Conservation (phyloP, 2,888 invertebrate species). For the Microdon myrmicae region DNA sequence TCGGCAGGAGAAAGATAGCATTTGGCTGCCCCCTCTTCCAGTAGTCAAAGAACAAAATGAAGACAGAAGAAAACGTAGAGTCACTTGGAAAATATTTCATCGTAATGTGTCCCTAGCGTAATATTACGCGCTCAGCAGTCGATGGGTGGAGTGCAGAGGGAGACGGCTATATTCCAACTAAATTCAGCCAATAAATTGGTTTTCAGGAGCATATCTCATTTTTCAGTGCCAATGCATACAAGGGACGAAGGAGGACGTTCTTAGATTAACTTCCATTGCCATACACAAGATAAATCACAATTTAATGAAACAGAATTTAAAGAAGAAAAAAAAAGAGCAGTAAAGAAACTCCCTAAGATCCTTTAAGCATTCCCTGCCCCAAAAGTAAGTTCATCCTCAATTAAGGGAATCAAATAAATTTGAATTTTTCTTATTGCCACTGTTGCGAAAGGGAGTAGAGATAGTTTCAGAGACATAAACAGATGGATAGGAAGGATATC, state of each 20-base stretch:
- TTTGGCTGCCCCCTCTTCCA: no score
- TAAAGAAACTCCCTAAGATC: conserved; percentile 1
- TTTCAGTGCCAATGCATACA: conserved; percentile 20
- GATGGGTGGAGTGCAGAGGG: conserved; percentile 14
- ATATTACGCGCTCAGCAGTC: conserved; percentile 57
- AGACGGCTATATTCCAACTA: conserved; percentile 8
- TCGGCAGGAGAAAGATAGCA: no score
- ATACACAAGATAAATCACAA: conserved; percentile 44
- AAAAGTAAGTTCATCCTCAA: conserved; percentile 49
- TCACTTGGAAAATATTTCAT: conserved; percentile 67
- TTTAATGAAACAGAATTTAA: conserved; percentile 42
- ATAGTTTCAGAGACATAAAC: conserved; percentile 23
- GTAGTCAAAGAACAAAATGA: no score
- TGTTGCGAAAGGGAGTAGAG: not conserved
- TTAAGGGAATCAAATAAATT: conserved; percentile 48
- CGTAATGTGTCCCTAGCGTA: conserved; percentile 68
- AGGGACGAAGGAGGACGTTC: conserved; percentile 6
- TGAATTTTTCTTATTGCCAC: conserved; percentile 7
- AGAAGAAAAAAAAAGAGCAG: not conserved
- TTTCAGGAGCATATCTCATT: conserved; percentile 45
- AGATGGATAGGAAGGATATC: conserved; percentile 30
- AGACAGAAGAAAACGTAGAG: conserved; percentile 55
- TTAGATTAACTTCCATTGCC: conserved; percentile 46
- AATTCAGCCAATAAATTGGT: conserved; percentile 40
- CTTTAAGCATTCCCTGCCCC: conserved; percentile 34